Base-by-base conservation (phyloP, 2,113 vertebrate species). In the Garra rufa region DNA sequence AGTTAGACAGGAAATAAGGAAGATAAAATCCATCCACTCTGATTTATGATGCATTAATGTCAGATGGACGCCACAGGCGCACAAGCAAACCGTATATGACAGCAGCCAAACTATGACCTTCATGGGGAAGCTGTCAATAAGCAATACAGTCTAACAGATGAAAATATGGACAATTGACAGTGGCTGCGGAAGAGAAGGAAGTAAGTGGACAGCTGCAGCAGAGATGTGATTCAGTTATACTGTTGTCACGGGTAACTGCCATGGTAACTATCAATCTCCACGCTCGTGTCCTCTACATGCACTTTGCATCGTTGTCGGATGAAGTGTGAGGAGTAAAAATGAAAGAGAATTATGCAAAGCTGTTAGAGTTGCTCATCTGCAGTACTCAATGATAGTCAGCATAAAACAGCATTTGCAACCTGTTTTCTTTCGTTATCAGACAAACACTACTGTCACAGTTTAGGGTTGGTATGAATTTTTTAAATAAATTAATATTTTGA, bases 31-130 rank as follows among this genome's bases (percentile, higher is more conserved):
- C 70, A 85, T 85, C 57, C 34, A 26, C 44, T 75, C 9, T 26
- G 59, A 76, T 80, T 88, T 79, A 63, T 26, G 17, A 82, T 76
- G 59, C 71, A 76, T 8, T 81, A 61, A 87, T n/a, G 81, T 82
- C 26, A 6, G 67, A 85, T 44, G 61, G 73, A 24, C 24, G 7
- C 67, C 43, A 43, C 55, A 41, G 75, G 69, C 67, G 46, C 57
- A 9, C 34, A 69, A 24, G 21, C 77, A 43, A 55, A 70, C 67
- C 24, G 17, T 41, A 61, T 43, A 82, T 82, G 74, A 52, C 50
- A 85, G 80, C 19, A 38, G 48, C 79, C 65, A 74, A 41, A 44
- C 74, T 82, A 4, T 85, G 86, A 87, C 80, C 69, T 83, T 87
- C 71, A 78, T 34, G 59, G 9, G 59, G 63, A 67, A 76, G 26